Evolutionary conservation across 2,113 vertebrate genomes (phyloP).

Genomic region (Lycocorax pyrrhopterus): DNA sequence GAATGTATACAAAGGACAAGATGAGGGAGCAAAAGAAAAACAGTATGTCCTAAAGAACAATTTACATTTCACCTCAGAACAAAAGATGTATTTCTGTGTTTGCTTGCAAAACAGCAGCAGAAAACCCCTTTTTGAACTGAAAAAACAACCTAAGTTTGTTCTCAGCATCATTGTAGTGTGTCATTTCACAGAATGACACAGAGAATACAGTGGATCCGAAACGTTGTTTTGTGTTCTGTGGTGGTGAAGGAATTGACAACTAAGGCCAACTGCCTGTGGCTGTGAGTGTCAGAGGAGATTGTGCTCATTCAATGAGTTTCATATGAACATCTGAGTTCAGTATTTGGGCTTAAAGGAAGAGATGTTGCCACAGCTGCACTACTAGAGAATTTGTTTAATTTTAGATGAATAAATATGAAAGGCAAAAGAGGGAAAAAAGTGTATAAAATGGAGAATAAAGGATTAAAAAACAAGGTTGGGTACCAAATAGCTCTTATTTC

Average conservation of each 20-base stretch:
- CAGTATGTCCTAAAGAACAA: background rate
- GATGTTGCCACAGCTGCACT: background rate
- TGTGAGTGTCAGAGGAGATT: constrained; percentile 13
- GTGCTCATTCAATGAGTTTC: background rate
- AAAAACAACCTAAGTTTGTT: background rate
- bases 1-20: background rate
- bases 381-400: background rate
- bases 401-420: background rate
- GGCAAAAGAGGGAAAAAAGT: rapidly evolving
- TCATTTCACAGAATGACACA: background rate
- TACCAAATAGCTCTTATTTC: background rate
- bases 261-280: background rate
- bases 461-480: background rate
- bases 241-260: background rate
- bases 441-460: background rate
- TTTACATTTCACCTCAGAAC: background rate
- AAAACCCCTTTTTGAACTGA: background rate
- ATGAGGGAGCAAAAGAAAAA: background rate
- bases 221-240: background rate
- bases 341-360: constrained; percentile 14
- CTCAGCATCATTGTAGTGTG: background rate
- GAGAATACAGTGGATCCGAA: background rate
- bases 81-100: background rate
- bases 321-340: constrained; percentile 5
- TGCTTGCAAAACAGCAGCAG: background rate